A percentile compares a stretch with the other conserved stretches of the same genome.
Conservation (phyloP, 2,888 invertebrate species). For the Apantesis nais region DNA sequence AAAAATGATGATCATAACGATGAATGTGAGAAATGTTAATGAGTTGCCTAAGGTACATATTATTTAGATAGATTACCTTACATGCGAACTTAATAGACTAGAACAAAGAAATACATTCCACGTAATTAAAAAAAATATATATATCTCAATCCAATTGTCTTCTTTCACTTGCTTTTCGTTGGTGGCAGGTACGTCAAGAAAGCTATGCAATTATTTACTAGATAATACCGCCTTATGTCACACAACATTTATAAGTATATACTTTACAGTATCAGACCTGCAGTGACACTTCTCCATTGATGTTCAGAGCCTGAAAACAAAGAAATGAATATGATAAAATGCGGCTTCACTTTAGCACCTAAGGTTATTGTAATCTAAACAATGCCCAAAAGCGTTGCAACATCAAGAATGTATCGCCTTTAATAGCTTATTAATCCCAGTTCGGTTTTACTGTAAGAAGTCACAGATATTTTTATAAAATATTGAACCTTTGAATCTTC, state of each 20-base stretch:
- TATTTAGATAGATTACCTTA: background rate
- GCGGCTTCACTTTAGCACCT: background rate
- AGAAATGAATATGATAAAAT: constrained; percentile 11
- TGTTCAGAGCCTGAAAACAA: constrained; percentile 18
- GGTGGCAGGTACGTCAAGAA: background rate
- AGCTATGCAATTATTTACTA: background rate
- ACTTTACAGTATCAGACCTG: constrained; percentile 15
- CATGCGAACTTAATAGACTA: background rate
- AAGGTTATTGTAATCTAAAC: background rate
- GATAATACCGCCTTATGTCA: background rate
- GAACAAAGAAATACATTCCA: background rate
- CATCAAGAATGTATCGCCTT: background rate
- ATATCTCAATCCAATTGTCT: background rate
- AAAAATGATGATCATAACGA: background rate
- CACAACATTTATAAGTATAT: constrained; percentile 2
- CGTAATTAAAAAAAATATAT: background rate
- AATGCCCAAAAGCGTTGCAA: constrained; percentile 2
- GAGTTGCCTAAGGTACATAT: constrained; percentile 1
- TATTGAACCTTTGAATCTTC: background rate
- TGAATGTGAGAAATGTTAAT: background rate
- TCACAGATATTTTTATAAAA: background rate
- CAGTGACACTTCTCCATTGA: constrained; percentile 15
- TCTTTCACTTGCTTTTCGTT: background rate
- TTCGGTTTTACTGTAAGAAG: constrained; percentile 2
- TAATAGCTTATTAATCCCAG: background rate